phyloP scores from a whole-genome alignment of 2,113 vertebrate species.

The Cacatua alba region DNA sequence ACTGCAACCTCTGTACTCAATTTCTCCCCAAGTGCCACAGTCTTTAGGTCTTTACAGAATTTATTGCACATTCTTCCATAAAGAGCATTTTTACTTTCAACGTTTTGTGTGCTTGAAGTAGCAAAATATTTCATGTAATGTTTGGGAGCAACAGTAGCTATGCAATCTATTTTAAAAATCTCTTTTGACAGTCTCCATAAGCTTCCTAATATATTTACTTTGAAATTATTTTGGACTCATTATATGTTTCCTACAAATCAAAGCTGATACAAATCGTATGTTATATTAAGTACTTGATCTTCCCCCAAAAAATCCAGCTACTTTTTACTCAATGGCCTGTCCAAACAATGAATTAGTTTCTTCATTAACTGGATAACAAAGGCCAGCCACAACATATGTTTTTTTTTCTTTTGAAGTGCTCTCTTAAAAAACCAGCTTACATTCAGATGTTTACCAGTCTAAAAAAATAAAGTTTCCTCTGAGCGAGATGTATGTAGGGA shows the following conservation, averaged over 20 bases:
- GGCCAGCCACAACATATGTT: neutral
- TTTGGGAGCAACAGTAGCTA: neutral
- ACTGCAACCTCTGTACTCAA: neutral
- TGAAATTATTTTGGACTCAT: neutral
- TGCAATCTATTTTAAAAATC: neutral
- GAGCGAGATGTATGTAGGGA: slow-evolving; percentile 1
- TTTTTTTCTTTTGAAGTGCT: slow-evolving; percentile 59
- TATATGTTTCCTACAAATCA: neutral
- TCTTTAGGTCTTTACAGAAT: neutral
- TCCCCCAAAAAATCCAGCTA: neutral
- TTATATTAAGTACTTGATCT: neutral
- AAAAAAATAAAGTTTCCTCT: neutral
- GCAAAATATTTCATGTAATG: neutral
- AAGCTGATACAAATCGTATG: neutral
- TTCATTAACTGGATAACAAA: slow-evolving; percentile 19
- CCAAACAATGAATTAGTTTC: slow-evolving; percentile 5
- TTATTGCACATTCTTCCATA: neutral
- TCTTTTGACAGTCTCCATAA: neutral
- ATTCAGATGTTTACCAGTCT: slow-evolving; percentile 24
- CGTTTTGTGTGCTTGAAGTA: neutral
- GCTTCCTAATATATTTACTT: slow-evolving; percentile 14
- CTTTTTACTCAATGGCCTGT: neutral
- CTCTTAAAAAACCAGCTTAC: slow-evolving; percentile 20
- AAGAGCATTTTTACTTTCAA: neutral
- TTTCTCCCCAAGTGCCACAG: neutral